Evolutionary conservation across 2,797 vertebrate species (phyloP).

Genomic region (Catharus ustulatus): DNA sequence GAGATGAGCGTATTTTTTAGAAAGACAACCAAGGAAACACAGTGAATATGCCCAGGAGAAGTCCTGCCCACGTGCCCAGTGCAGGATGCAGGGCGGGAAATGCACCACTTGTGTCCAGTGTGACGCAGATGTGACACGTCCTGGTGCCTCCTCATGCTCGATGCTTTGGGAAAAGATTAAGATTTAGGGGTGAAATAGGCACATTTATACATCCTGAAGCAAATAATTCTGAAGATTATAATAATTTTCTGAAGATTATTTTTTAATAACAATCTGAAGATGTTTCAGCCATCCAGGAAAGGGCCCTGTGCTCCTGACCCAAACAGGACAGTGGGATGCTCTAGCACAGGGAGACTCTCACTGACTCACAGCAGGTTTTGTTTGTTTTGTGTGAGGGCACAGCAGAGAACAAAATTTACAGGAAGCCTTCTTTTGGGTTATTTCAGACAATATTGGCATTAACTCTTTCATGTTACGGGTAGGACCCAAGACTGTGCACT

Average conservation of each 20-base stretch:
- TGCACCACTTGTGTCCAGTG: accelerated
- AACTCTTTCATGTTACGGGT: no score
- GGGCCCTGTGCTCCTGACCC: not conserved
- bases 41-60: not conserved
- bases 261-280: no score
- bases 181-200: not conserved
- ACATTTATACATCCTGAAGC: not conserved
- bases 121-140: not conserved
- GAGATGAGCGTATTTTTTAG: not conserved
- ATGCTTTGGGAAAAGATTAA: not conserved
- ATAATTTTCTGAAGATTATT: no score
- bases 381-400: not conserved
- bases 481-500: not conserved
- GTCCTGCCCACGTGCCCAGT: accelerated
- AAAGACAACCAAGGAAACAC: not conserved
- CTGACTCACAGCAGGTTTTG: not conserved
- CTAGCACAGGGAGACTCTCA: not conserved
- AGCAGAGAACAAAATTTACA: not conserved
- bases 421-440: not conserved
- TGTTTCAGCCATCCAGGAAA: not conserved
- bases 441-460: not conserved
- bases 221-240: not conserved
- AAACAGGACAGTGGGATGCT: not conserved
- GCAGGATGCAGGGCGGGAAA: not conserved
- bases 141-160: not conserved